These are phyloP conservation scores for Melanitta fusca DNA, from an alignment of 2,797 vertebrate species.

Conservation along the genomic window DNA sequence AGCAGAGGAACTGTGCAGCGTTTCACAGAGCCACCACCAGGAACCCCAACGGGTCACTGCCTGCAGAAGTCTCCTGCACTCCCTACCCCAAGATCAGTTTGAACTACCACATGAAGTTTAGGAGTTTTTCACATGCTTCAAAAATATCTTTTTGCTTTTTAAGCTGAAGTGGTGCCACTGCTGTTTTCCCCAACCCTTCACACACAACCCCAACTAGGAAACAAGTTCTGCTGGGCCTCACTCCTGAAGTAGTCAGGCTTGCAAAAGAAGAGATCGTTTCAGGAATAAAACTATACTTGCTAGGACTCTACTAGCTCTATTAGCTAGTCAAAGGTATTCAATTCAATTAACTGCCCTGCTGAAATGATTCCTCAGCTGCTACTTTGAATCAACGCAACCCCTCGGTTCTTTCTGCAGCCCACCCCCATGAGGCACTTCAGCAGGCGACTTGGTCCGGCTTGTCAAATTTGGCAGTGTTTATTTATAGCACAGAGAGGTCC, in stretches of 20 bases:
- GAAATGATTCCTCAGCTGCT: constrained; percentile 2
- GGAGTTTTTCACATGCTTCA: background rate
- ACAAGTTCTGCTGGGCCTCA: background rate
- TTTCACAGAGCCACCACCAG: background rate
- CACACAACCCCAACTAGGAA: background rate
- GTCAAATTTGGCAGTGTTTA: constrained; percentile 84
- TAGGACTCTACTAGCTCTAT: background rate
- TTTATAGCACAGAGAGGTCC: constrained; percentile 92
- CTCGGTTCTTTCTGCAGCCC: background rate
- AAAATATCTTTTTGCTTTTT: background rate
- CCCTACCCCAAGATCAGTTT: background rate
- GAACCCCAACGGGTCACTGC: accelerated
- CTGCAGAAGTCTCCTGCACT: background rate
- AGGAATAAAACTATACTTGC: background rate
- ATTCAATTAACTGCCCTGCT: background rate
- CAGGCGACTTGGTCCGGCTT: constrained; percentile 34
- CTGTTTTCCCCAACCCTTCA: background rate
- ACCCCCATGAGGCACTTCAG: constrained; percentile 61
- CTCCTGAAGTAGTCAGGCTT: background rate
- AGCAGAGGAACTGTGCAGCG: background rate
- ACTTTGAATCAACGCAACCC: background rate
- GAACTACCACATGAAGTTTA: background rate
- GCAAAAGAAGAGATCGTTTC: no score
- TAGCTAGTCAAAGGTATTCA: background rate
- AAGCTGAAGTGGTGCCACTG: background rate